phyloP scores from a whole-genome alignment of 2,888 invertebrate genomes.

The Elysia crispata region DNA sequence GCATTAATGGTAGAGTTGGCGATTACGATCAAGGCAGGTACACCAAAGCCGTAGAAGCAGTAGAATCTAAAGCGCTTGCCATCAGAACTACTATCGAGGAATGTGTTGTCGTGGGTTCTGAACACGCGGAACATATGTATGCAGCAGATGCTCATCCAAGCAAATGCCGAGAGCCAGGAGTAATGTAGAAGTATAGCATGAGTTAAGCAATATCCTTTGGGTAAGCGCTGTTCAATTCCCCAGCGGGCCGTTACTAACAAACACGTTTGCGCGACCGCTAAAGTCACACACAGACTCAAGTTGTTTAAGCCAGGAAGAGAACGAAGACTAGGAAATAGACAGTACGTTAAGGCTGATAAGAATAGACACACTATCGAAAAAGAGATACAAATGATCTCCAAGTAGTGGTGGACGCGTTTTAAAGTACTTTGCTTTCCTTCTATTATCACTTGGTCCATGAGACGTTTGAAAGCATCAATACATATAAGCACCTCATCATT shows the following conservation, averaged over 20 bases:
- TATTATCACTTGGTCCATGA: background rate
- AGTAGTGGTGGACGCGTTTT: background rate
- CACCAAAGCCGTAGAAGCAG: constrained; percentile 50
- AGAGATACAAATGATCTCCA: constrained; percentile 38
- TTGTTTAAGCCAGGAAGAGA: constrained; percentile 55
- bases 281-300: constrained; percentile 50
- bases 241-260: constrained; percentile 30
- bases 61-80: constrained; percentile 44
- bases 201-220: background rate
- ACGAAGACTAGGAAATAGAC: constrained; percentile 49
- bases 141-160: constrained; percentile 55
- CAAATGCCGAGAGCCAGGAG: constrained; percentile 54
- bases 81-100: constrained; percentile 25
- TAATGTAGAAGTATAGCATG: constrained; percentile 44
- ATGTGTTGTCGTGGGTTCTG: constrained; percentile 28
- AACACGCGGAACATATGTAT: constrained; percentile 57
- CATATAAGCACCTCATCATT: constrained; percentile 16
- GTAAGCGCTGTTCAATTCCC: background rate
- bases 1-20: constrained; percentile 42
- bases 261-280: constrained; percentile 49
- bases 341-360: constrained; percentile 51
- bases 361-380: constrained; percentile 51
- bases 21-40: constrained; percentile 48
- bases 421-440: constrained; percentile 1
- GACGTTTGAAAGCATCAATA: constrained; percentile 4